Evolutionary conservation across 2,888 invertebrate genomes (phyloP).

Genomic region (Cheilosia pagana): DNA sequence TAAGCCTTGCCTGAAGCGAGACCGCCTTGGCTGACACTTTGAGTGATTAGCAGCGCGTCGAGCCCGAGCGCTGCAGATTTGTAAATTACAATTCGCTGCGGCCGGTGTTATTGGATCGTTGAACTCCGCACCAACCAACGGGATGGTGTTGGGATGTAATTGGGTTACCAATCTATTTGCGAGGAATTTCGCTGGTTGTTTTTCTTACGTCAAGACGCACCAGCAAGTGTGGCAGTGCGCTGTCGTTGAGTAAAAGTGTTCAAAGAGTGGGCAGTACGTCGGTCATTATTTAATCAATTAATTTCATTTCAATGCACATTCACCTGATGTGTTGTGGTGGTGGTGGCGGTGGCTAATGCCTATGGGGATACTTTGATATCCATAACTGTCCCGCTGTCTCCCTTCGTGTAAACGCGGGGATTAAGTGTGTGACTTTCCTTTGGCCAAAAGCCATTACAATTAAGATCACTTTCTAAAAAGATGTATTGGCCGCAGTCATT

Average conservation of each 20-base stretch:
- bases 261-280: neutral
- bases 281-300: slow-evolving; percentile 48
- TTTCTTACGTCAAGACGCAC: neutral
- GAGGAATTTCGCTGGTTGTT: neutral
- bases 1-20: slow-evolving; percentile 24
- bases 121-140: slow-evolving; percentile 35
- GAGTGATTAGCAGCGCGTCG: slow-evolving; percentile 45
- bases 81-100: slow-evolving; percentile 28
- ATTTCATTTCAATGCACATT: slow-evolving; percentile 49
- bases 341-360: neutral
- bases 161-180: slow-evolving; percentile 24
- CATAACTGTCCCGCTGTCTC: slow-evolving; percentile 1
- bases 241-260: slow-evolving; percentile 5
- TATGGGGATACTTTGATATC: neutral
- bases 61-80: slow-evolving; percentile 39
- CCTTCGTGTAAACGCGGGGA: slow-evolving; percentile 3
- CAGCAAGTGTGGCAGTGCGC: slow-evolving; percentile 6
- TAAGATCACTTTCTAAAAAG: slow-evolving; percentile 70
- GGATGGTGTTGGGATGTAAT: slow-evolving; percentile 21
- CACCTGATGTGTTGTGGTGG: slow-evolving; percentile 27
- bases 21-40: slow-evolving; percentile 51
- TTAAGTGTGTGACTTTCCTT: slow-evolving; percentile 58
- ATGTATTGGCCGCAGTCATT: slow-evolving; percentile 24
- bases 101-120: slow-evolving; percentile 42
- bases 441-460: slow-evolving; percentile 63